Evolutionary conservation across 2,888 invertebrate genomes (phyloP), one percentile per base, ranked within the genome.

Genomic region (Drosophila anomelani): DNA sequence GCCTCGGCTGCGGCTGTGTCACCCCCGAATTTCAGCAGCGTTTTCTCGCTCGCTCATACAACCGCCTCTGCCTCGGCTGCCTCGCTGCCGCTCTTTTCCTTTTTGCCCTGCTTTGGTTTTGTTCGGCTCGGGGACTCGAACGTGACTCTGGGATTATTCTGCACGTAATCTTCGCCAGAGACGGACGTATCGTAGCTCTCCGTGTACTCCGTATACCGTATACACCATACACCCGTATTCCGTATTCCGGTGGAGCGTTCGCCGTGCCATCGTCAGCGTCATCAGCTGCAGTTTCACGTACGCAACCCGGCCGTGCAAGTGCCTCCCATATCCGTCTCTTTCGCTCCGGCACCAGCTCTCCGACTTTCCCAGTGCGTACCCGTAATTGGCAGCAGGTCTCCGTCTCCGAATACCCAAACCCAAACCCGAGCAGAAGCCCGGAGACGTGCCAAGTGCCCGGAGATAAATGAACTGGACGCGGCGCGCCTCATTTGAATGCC

Each of bases 61-160:
- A 23, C 23, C 23, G 23, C 23, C 23, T 23, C 23, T 23, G 39
- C n/a, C 39, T 20, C 34, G 57, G 73, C 76, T 73, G 77, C 75
- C 77, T 79, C 49, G 47, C 62, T 67, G 77, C 72, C 72, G 75
- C 75, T 77, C 78, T 43, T 84, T 83, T 78, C 81, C 81, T 69
- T 83, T 84, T 79, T 85, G 81, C 80, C 86, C 89, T 82, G 86
- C 86, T 92, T 92, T 92, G 92, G 92, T 92, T 92, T 91, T 91
- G 91, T 92, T 92, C 92, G 92, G 92, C 92, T 51, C 34, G 51
- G 92, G 51, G 92, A 92, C 92, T 92, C 92, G 91, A 90, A 91
- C 91, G 90, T 90, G 89, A 85, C 84, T 87, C 89, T 89, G 92
- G 92, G 92, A 91, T 92, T 92, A 92, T 92, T 92, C 91, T 91